Evolutionary conservation across 1,140 invertebrate species (phyloP).

Genomic region (Papilio polyxenes): DNA sequence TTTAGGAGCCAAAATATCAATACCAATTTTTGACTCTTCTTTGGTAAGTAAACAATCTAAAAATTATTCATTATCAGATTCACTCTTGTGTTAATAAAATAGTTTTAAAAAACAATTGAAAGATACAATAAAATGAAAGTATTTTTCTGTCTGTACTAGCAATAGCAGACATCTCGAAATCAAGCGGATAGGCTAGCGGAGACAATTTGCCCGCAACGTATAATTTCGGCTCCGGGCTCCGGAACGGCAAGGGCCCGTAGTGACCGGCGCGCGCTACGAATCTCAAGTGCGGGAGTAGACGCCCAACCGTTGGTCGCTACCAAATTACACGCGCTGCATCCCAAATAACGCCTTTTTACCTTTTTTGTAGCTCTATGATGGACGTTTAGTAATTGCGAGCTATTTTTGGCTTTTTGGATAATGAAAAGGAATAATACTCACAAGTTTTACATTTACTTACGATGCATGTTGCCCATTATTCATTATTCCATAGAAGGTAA

Average conservation of each 20-base stretch:
- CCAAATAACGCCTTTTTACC: conserved; percentile 29
- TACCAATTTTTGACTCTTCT: too few relatives aligned
- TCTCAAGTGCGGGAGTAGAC: conserved; percentile 56
- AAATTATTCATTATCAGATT: too few relatives aligned
- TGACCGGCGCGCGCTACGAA: conserved; percentile 60
- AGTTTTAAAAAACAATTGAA: too few relatives aligned
- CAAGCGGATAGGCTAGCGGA: conserved; percentile 51
- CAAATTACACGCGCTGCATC: conserved; percentile 28
- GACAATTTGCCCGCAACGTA: conserved; percentile 67
- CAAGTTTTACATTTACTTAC: too few relatives aligned
- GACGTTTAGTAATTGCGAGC: background rate
- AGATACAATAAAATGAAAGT: background rate
- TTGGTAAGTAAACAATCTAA: too few relatives aligned
- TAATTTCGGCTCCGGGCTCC: conserved; percentile 59
- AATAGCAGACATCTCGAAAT: conserved; percentile 56
- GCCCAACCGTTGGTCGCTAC: conserved; percentile 11
- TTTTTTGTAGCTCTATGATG: conserved; percentile 11
- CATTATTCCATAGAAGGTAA: background rate
- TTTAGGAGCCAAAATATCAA: too few relatives aligned
- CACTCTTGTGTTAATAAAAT: too few relatives aligned
- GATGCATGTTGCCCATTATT: too few relatives aligned
- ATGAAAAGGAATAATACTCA: background rate
- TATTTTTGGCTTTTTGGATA: background rate
- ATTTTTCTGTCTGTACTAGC: conserved; percentile 46
- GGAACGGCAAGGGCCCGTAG: conserved; percentile 43